Base-by-base conservation (phyloP, 2,888 invertebrate species). In the Drosophila paranaensis region DNA sequence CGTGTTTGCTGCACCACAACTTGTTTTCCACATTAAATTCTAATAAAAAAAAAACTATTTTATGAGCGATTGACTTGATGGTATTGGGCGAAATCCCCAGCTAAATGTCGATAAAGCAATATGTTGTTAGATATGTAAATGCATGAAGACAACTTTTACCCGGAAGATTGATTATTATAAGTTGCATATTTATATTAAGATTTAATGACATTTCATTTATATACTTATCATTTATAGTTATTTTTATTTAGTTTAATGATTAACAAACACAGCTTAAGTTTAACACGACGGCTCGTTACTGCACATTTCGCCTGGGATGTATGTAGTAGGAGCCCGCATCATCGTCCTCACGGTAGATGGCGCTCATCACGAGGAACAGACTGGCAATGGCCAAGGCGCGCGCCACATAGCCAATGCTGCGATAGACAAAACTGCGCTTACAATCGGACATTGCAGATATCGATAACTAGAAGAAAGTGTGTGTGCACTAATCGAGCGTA, bases 261-360 rank as follows among this genome's bases (percentile, higher is more conserved):
- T 25, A 37, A n/a, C 30, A 56, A 54, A n/a, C 35, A 45, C 39
- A 61, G 16, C 10, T 42, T 25, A n/a, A 16, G 33, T n/a, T 33
- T n/a, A 10, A 10, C 10, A 6, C 11, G 35, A 14, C 13, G 11
- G 14, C 9, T 37, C 6, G 16, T 2, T 53, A 79, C 46, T 85
- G 79, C 80, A 85, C 66, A 20, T 50, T 45, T 8, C 42, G 81
- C 45, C 81, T 66, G 14, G 83, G 86, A 35, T 84, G 84, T n/a
- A 84, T 33, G 40, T 84, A 84, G 14, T 74, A 67, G 16, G 83
- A 81, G n/a, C 78, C 67, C n/a, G 74, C 42, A 27, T 76, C 60
- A 39, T 80, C 72, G 43, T 83, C 74, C 46, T 72, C 67, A 33
- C 69, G 60, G 46, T 86, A 76, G 14, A 84, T 72, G 74, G 82